Conservation (phyloP, 2,888 invertebrate genomes). For the Phrixothrix hirtus region DNA sequence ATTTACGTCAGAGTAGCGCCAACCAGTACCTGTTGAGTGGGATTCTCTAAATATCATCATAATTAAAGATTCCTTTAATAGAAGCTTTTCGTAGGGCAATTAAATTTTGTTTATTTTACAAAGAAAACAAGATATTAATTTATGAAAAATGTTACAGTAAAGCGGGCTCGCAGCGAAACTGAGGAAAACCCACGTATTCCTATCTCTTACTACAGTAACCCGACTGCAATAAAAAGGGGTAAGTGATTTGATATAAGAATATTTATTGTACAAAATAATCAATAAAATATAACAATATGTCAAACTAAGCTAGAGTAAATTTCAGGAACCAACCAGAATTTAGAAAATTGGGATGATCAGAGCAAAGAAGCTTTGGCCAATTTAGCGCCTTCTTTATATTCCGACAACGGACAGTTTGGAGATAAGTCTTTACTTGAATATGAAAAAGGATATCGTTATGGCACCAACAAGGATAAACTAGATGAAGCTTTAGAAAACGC, state of each 20-base stretch:
- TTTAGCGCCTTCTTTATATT: constrained; percentile 31
- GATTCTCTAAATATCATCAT: too few species aligned
- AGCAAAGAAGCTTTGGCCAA: constrained; percentile 15
- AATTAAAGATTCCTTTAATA: background rate
- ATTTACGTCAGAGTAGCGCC: too few species aligned
- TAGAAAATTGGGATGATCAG: constrained; percentile 16
- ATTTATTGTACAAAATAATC: background rate
- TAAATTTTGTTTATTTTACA: background rate
- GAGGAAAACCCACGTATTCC: constrained; percentile 44
- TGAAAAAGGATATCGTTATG: constrained; percentile 53
- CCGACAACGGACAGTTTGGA: constrained; percentile 44
- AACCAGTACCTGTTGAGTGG: too few species aligned
- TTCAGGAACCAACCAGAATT: constrained; percentile 14
- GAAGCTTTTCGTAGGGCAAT: too few species aligned
- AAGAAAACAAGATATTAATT: background rate
- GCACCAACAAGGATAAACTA: constrained; percentile 50
- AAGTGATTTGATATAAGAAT: too few species aligned
- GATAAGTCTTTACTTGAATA: constrained; percentile 52
- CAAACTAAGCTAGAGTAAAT: too few species aligned
- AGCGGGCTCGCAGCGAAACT: constrained; percentile 45
- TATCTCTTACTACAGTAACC: constrained; percentile 48
- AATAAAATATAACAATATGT: background rate
- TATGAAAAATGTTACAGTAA: constrained; percentile 44
- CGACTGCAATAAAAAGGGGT: constrained; percentile 55
- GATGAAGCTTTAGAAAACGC: constrained; percentile 61